Base-by-base conservation (phyloP, 2,888 invertebrate genomes). In the Tetheella fluctuosa region DNA sequence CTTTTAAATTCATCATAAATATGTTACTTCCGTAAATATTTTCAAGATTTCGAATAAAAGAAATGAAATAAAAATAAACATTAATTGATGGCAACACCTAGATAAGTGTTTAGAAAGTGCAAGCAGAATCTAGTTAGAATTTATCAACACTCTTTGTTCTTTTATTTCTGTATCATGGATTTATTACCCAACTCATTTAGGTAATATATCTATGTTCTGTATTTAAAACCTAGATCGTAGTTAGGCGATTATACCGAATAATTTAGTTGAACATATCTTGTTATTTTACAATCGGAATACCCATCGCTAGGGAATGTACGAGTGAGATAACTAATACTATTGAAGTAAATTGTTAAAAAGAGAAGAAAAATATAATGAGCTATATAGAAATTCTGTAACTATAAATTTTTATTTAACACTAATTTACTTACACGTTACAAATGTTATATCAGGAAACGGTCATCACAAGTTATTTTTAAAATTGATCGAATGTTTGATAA, bases 291-390 rank as follows among this genome's bases (percentile, higher is more conserved):
- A 10, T 48, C 20, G 20, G 1, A 10, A 10, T n/a, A 20, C 8
- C 15, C 48, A 48, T 48, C 48, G 20, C 48, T 48, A 48, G 48
- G 17, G n/a, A 42, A 48, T 48, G 48, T 20, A 48, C 7, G 48
- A 48, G 20, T 48, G 48, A 48, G 48, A 48, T 20, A 12, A 20
- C 48, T 20, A 42, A 20, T 48, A 48, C 10, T 10, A 10, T 10
- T 20, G 10, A 48, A 20, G 20, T 48, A 20, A 20, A 39, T 39
- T 48, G 48, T 48, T 48, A 48, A 48, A 48, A 48, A 10, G 42
- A 48, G 42, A 48, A 48, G 39, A 39, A 20, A 20, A 10, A 20
- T 20, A 8, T 48, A 20, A 42, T 42, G 42, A 42, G 1, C 42
- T 6, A 17, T 7, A 17, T 42, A 17, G 17, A 42, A 17, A 42